phyloP scores from a whole-genome alignment of 1,140 invertebrate species.

The Achatina immaculata region DNA sequence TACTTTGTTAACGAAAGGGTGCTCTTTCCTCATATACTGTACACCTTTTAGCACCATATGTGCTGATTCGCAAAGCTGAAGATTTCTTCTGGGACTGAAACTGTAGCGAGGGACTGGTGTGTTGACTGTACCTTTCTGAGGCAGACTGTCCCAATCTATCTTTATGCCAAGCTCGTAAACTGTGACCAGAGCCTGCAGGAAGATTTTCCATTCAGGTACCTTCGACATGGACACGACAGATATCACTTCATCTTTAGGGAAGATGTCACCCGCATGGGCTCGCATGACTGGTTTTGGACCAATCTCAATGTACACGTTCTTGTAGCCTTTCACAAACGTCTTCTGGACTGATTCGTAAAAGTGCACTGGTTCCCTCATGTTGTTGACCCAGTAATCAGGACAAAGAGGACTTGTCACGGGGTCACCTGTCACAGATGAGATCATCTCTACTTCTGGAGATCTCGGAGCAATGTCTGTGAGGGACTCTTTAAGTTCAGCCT shows the following conservation, averaged over 20 bases:
- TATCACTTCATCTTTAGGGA: constrained; percentile 34
- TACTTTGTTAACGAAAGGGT: constrained; percentile 35
- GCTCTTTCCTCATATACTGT: constrained; percentile 23
- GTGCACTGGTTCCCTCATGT: constrained; percentile 47
- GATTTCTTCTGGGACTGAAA: constrained; percentile 33
- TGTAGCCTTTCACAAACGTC: constrained; percentile 20
- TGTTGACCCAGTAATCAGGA: constrained; percentile 48
- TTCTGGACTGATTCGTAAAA: constrained; percentile 45
- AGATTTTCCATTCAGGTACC: constrained; percentile 37
- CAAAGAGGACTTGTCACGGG: constrained; percentile 7
- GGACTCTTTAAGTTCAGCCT: constrained; percentile 30
- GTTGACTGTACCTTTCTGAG: not conserved
- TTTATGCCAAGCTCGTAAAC: constrained; percentile 40
- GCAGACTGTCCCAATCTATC: constrained; percentile 42
- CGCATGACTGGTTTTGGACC: constrained; percentile 52
- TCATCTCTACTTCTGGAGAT: constrained; percentile 38
- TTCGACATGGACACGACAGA: constrained; percentile 50
- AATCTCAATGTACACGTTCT: constrained; percentile 55
- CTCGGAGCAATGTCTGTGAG: constrained; percentile 27
- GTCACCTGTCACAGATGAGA: constrained; percentile 53
- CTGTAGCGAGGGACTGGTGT: constrained; percentile 42
- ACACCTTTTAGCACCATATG: constrained; percentile 29
- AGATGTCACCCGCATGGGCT: constrained; percentile 47
- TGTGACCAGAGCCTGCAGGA: constrained; percentile 34
- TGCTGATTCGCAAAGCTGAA: constrained; percentile 16